Evolutionary conservation across 2,113 vertebrate species (phyloP).

Genomic region (Pluvialis apricaria): DNA sequence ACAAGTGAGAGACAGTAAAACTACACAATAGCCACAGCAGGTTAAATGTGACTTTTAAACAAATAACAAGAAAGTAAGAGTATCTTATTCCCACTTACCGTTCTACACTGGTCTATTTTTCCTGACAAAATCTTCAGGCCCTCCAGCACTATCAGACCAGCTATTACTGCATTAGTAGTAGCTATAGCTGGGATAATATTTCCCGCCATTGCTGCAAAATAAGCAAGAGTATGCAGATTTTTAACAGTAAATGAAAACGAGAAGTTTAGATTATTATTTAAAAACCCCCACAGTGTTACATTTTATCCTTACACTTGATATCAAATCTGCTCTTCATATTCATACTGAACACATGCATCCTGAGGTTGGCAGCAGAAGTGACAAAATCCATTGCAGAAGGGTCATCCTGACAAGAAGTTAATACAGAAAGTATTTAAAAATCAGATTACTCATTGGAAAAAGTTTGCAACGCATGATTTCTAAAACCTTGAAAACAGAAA

Average conservation of each 20-base stretch:
- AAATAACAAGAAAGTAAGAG: background rate
- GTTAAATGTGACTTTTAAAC: background rate
- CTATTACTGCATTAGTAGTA: constrained; percentile 97
- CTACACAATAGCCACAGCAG: background rate
- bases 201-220: constrained; percentile 92
- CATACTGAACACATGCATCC: constrained; percentile 99
- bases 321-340: constrained; percentile 98
- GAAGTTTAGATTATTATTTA: background rate
- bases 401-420: constrained; percentile 83
- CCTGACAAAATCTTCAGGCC: constrained; percentile 92
- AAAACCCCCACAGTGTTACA: background rate
- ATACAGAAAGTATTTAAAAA: background rate
- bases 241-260: background rate
- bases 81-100: constrained; percentile 73
- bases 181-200: constrained; percentile 99
- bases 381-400: constrained; percentile 97
- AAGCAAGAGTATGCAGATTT: background rate
- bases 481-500: background rate
- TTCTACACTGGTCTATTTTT: constrained; percentile 91
- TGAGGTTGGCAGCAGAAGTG: constrained; percentile 91
- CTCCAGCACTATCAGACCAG: constrained; percentile 94
- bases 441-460: background rate
- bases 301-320: constrained; percentile 90
- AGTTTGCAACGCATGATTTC: background rate
- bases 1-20: background rate